Base-by-base conservation (phyloP, 2,888 invertebrate species). In the Sesia apiformis region DNA sequence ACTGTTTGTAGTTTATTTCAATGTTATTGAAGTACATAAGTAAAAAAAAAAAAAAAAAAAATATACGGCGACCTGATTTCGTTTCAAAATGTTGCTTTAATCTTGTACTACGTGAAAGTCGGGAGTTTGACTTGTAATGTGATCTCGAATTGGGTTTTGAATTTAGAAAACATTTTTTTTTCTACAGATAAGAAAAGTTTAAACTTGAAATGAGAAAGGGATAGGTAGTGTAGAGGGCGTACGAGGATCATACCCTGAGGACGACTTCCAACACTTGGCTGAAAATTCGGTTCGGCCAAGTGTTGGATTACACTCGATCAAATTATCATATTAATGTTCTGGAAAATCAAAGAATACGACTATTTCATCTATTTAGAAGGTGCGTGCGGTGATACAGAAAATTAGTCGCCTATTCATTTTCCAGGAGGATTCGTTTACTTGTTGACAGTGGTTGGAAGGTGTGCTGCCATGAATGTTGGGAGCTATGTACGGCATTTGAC, bases 61-160 rank as follows among this genome's bases (percentile, higher is more conserved):
- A 55, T 60, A 58, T 61, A 72, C 64, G 68, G 78, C 70, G 76
- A 83, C 78, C 79, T 82, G 79, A 81, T 70, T 23, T 23, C 23
- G 67, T 78, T 78, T 80, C 70, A 82, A 78, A 78, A 65, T 62
- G 62, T 81, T 86, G 81, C 81, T 84, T 84, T 85, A 84, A 81
- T 77, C 70, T 73, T 69, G 71, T 70, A 85, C 75, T 83, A 86
- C 75, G 81, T 64, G 72, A 65, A 71, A 82, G 85, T 80, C 81
- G 68, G 74, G 77, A 70, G 82, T 58, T 70, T 72, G 85, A 63
- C 84, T 83, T 80, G 23, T 66, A 68, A 75, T 68, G 75, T 86
- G 88, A 88, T 88, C 88, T 88, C 88, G 82, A 84, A 84, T 83
- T 76, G 74, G 76, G 75, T 79, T 78, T 76, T 76, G 65, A 70